These are phyloP conservation scores for Potamarius usumacintae DNA, from an alignment of 2,113 vertebrate species.

Conservation along the genomic window DNA sequence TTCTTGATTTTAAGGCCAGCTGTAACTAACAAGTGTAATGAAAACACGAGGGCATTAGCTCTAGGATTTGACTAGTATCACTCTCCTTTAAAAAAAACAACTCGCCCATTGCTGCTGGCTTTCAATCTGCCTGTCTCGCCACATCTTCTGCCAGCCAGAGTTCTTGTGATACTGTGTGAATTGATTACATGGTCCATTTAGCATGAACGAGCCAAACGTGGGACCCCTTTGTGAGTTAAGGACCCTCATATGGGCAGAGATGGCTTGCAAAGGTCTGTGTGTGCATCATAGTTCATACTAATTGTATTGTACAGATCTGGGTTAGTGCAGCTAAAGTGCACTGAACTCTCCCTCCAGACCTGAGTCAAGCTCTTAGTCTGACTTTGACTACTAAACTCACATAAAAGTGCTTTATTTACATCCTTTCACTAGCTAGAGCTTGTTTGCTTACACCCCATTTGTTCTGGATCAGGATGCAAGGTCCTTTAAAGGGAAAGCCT, in stretches of 20 bases:
- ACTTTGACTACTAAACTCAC: constrained; percentile 5
- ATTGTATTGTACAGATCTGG: constrained; percentile 56
- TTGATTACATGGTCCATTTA: constrained; percentile 63
- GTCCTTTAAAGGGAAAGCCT: constrained; percentile 18
- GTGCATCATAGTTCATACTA: constrained; percentile 34
- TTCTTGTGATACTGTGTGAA: constrained; percentile 57
- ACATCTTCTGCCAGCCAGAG: constrained; percentile 38
- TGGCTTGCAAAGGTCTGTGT: constrained; percentile 27
- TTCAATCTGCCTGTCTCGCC: neutral
- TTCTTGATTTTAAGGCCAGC: neutral
- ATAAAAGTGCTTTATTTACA: constrained; percentile 34
- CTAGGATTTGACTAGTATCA: constrained; percentile 15
- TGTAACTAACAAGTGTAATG: constrained; percentile 17
- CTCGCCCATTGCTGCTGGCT: neutral
- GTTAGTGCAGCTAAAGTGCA: constrained; percentile 54
- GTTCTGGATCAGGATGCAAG: constrained; percentile 18
- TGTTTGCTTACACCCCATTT: constrained; percentile 13
- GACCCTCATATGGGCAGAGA: constrained; percentile 33
- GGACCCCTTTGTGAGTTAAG: constrained; percentile 47
- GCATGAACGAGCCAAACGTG: constrained; percentile 55
- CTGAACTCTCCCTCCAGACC: constrained; percentile 11
- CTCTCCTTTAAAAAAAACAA: constrained; percentile 22
- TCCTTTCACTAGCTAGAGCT: constrained; percentile 5
- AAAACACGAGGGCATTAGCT: constrained; percentile 26
- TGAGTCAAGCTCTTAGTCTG: constrained; percentile 2